Base-by-base conservation (phyloP, 2,113 vertebrate species). In the Sterrhoptilus dennistouni region DNA sequence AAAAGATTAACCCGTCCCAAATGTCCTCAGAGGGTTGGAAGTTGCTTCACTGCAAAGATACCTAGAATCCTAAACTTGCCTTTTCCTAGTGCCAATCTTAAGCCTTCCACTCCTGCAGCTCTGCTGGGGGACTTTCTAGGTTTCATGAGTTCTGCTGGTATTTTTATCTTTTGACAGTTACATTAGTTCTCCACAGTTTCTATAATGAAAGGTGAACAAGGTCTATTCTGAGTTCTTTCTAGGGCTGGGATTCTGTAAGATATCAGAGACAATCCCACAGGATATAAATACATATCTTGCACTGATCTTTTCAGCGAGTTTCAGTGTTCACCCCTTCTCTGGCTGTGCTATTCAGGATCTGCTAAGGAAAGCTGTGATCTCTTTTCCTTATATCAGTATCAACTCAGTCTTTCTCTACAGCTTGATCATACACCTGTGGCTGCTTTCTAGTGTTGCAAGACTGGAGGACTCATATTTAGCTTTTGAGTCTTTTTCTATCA, bases 111-210 rank as follows among this genome's bases (percentile, higher is more conserved):
- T 74, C 36, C 8, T 0, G 0, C 52, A 87, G 44, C 23, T 75
- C 56, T 87, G 38, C 56, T 12, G 3, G 7, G 52, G 33, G 22
- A 64, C n/a, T 20, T 60, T 70, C 33, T 24, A 14, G 9, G 33
- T 59, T 93, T 89, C 60, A 9, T 7, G 14, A 70, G 35, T 29
- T 75, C 65, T 93, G 42, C 35, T 78, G 72, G 16, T 70, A 54
- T 68, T 96, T 92, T 91, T 87, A 90, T 61, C 71, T 71, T 52
- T 71, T 94, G 74, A 84, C 44, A 91, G 72, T 44, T 94, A 78
- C 22, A 40, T 85, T 89, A 84, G 40, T 40, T 94, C 56, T 91
- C 27, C 27, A 44, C 44, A 78, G 44, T 40, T 89, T 68, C 87
- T 85, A n/a, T 87, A 95, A 87, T 60, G 74, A 89, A 93, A 82